Base-by-base conservation (phyloP, 2,113 vertebrate genomes). In the Hemibagrus wyckioides region DNA sequence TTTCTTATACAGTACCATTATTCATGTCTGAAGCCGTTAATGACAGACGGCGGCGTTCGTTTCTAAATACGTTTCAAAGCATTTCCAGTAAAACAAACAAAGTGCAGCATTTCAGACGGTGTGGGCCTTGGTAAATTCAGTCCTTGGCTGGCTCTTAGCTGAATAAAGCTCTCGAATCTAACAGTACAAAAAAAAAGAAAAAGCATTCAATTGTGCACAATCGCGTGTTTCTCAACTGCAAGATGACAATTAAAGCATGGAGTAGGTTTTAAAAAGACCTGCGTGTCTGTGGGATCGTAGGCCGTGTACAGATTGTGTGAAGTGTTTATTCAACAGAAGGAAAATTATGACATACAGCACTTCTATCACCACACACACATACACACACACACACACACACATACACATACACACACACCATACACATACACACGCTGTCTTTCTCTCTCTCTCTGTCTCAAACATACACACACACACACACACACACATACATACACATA, bases 11-110 rank as follows among this genome's bases (percentile, higher is more conserved):
- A 59, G 33, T 81, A 25, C 33, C 41, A 41, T 94, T 95, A 92
- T 94, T 96, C 95, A 95, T 94, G 96, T 89, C 95, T 94, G 92
- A 93, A 95, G 94, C 96, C 94, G 93, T 92, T 96, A 96, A 97
- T 97, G 95, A 41, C 76, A 79, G 87, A 85, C 48, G 83, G 89
- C 91, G 86, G 90, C 90, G 93, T 93, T 92, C 91, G 92, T 92
- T 91, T 90, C 82, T 85, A 67, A 88, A 79, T 54, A 56, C n/a
- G 56, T 59, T 59, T 57, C 56, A 41, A 41, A 59, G 33, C 54
- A 41, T 80, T 23, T 59, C 21, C 36, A 28, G 36, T 39, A 57
- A 36, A 57, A 80, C 10, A 87, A 86, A 71, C 10, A 87, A 86
- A 71, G 86, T 87, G 87, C 89, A 90, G 83, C 83, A 85, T 80